phyloP scores from a whole-genome alignment of 2,113 vertebrate species.

The Pygoscelis adeliae region DNA sequence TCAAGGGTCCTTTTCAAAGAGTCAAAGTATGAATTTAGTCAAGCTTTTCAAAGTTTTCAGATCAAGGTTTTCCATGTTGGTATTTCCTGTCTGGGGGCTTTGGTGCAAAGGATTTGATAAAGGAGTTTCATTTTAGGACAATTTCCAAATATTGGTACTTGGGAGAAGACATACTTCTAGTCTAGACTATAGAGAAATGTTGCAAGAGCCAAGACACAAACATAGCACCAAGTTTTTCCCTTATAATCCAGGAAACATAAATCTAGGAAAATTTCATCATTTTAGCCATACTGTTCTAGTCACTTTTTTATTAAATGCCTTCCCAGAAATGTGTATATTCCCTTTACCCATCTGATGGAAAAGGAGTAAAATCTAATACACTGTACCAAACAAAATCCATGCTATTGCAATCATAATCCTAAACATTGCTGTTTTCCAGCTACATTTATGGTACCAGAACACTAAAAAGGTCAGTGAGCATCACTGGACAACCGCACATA shows the following conservation, averaged over 20 bases:
- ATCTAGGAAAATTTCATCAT: constrained; percentile 13
- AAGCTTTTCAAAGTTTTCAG: constrained; percentile 52
- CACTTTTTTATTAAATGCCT: constrained; percentile 4
- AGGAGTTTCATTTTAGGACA: constrained; percentile 37
- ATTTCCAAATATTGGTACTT: constrained; percentile 48
- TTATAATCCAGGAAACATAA: constrained; percentile 31
- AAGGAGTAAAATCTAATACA: neutral
- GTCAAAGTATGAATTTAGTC: constrained; percentile 33
- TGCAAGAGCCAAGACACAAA: constrained; percentile 6
- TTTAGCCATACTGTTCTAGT: neutral
- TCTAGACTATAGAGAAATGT: constrained; percentile 6
- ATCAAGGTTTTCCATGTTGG: constrained; percentile 42
- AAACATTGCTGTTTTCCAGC: neutral
- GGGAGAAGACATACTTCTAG: constrained; percentile 21
- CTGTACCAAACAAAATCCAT: neutral
- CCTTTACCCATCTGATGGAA: neutral
- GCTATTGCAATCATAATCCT: neutral
- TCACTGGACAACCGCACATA: neutral
- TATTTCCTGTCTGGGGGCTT: constrained; percentile 44
- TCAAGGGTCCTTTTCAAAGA: constrained; percentile 52
- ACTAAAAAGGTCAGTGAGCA: neutral
- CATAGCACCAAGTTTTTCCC: neutral
- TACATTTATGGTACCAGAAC: neutral
- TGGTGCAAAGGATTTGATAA: constrained; percentile 32
- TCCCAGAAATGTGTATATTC: neutral